A percentile compares a stretch with the other conserved stretches of the same genome.
Evolutionary conservation across 2,797 vertebrate genomes (phyloP).

Genomic region (Manis crassicaudata): DNA sequence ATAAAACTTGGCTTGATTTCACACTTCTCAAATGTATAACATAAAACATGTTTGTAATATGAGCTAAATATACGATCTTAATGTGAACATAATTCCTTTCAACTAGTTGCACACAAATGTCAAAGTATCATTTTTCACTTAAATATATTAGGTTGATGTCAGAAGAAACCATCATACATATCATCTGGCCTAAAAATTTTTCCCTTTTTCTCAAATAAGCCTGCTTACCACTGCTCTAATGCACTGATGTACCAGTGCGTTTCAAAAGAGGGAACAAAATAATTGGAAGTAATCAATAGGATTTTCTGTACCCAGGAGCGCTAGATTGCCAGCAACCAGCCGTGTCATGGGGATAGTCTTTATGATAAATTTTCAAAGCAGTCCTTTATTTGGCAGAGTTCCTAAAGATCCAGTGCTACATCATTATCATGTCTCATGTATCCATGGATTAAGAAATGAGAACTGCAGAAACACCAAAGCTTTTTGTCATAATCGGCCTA

Average conservation of each 20-base stretch:
- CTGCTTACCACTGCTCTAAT: neutral
- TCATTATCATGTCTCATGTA: slow-evolving; percentile 40
- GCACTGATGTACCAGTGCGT: slow-evolving; percentile 1
- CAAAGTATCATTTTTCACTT: slow-evolving; percentile 13
- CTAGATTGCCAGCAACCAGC: slow-evolving; percentile 48
- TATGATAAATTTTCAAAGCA: slow-evolving; percentile 65
- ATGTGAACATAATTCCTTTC: slow-evolving; percentile 64
- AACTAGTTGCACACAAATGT: slow-evolving; percentile 42
- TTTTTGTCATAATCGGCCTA: neutral
- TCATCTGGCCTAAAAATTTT: slow-evolving; percentile 20
- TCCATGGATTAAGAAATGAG: neutral
- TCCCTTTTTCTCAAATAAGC: slow-evolving; percentile 43
- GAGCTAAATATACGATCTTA: slow-evolving; percentile 63
- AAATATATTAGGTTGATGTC: neutral
- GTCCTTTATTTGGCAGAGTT: slow-evolving; percentile 58
- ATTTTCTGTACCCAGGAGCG: slow-evolving; percentile 36
- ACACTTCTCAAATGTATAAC: slow-evolving; percentile 59
- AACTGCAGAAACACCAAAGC: neutral
- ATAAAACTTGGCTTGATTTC: slow-evolving; percentile 66
- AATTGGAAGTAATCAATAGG: slow-evolving; percentile 65
- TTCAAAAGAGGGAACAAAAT: slow-evolving; percentile 58
- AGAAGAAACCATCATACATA: slow-evolving; percentile 2
- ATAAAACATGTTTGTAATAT: slow-evolving; percentile 63
- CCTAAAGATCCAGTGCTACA: slow-evolving; percentile 44
- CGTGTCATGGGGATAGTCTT: slow-evolving; percentile 44